Evolutionary conservation across 2,888 invertebrate species (phyloP).

Genomic region (Alloplasta piceator): DNA sequence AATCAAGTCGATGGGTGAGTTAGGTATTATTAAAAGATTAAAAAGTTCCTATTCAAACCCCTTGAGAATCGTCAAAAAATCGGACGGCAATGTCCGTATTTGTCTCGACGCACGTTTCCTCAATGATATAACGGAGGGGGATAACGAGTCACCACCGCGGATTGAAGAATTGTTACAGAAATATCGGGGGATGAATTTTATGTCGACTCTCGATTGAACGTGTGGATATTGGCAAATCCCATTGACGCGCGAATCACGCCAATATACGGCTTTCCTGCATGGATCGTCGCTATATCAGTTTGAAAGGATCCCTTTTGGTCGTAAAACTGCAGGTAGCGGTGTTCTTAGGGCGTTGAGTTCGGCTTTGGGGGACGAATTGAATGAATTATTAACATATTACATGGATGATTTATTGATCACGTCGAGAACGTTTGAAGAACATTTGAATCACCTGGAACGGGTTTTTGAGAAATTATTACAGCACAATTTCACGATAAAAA

Average conservation of each 20-base stretch:
- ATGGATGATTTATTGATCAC: constrained; percentile 76
- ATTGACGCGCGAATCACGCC: constrained; percentile 41
- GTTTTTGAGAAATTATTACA: constrained; percentile 64
- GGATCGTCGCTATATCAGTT: background rate
- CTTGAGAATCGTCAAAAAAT: constrained; percentile 71
- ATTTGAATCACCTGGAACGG: constrained; percentile 67
- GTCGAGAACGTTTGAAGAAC: constrained; percentile 68
- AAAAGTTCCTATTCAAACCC: constrained; percentile 72
- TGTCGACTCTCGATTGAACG: background rate
- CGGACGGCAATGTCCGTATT: constrained; percentile 68
- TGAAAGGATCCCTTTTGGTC: constrained; percentile 69
- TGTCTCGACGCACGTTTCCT: constrained; percentile 73
- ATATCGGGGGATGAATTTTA: background rate
- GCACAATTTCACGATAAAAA: constrained; percentile 68
- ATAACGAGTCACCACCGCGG: constrained; percentile 67
- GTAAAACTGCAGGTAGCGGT: too few relatives aligned
- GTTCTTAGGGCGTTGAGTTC: constrained; percentile 65
- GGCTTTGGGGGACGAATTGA: constrained; percentile 70
- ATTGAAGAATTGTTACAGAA: constrained; percentile 26
- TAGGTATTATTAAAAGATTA: constrained; percentile 71
- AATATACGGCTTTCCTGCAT: constrained; percentile 63
- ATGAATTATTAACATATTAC: constrained; percentile 70
- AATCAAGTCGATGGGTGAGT: constrained; percentile 68
- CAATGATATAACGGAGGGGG: constrained; percentile 70
- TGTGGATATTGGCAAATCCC: constrained; percentile 67